Evolutionary conservation across 2,797 vertebrate species (phyloP), one percentile per base, ranked within the genome.

Genomic region (Cuculus canorus): DNA sequence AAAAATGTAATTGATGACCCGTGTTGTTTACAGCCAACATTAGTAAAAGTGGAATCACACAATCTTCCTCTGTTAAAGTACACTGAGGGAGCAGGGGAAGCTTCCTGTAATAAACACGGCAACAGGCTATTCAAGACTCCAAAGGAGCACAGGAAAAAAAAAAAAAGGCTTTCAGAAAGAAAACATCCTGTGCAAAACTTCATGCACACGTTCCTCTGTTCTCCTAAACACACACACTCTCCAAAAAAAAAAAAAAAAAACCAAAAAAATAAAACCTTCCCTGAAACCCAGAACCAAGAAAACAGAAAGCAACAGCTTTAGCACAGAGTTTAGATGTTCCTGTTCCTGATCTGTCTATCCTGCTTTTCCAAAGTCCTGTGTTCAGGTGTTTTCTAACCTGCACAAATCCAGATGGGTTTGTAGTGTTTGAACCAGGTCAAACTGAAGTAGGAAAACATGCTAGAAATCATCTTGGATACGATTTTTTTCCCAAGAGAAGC

Each of bases 151-250:
- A 72, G 47, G 65, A 90, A 93, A 57, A 69, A 91, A n/a, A n/a
- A n/a, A n/a, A n/a, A n/a, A n/a, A 83, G 19, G 32, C 56, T 77
- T 91, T 54, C 32, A 68, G 87, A 92, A 93, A n/a, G n/a, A 93
- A 87, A 39, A 43, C 3, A 37, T 10, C 13, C 22, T 30, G 7
- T 19, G 39, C 12, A 86, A 79, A 89, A 79, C 39, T 83, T 87
- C 27, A 64, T 1, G 0, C 1, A 0, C 37, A 48, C 13, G 53
- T 48, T 59, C 17, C 11, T 33, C n/a, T n/a, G 16, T 9, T 65
- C 8, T 89, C 30, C 24, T 30, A 80, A 82, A 47, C 21, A 22
- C 21, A 47, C 45, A 47, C 45, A 47, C n/a, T n/a, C 21, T 47
- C 45, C 21, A 11, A 47, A 73, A 79, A 77, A 35, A 4, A 22